Conservation (phyloP, 1,140 invertebrate genomes). For the Zaprionus ghesquierei region DNA sequence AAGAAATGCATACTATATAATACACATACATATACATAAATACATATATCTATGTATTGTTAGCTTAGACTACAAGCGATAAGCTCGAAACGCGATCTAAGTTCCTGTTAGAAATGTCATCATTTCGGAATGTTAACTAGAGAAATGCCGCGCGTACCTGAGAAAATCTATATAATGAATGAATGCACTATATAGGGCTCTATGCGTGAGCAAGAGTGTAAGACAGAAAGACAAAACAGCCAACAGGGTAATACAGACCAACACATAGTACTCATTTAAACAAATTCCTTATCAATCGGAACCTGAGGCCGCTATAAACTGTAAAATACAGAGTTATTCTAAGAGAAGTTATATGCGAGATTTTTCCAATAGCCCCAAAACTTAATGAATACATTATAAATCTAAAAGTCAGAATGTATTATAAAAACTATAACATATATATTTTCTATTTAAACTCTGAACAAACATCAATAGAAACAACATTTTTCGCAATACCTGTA, state of each 20-base stretch:
- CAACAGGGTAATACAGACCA: constrained; percentile 56
- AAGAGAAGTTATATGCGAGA: constrained; percentile 13
- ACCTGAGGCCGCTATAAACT: constrained; percentile 10
- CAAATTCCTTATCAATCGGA: constrained; percentile 46
- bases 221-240: constrained; percentile 33
- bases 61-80: constrained; percentile 24
- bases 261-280: constrained; percentile 22
- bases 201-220: constrained; percentile 29
- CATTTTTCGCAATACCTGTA: not conserved
- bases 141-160: constrained; percentile 76
- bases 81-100: constrained; percentile 41
- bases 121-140: constrained; percentile 65
- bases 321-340: constrained; percentile 5
- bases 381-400: not conserved
- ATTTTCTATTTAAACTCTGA: not conserved
- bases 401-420: not conserved
- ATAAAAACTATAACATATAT: not conserved
- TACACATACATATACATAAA: constrained; percentile 2
- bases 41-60: constrained; percentile 6
- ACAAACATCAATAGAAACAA: not conserved
- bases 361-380: not conserved
- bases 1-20: not conserved
- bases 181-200: constrained; percentile 29
- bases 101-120: constrained; percentile 49
- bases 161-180: constrained; percentile 46